A percentile compares a stretch with the other conserved stretches of the same genome.
phyloP scores from a whole-genome alignment of 2,888 invertebrate species.

The Hymenopus coronatus region DNA sequence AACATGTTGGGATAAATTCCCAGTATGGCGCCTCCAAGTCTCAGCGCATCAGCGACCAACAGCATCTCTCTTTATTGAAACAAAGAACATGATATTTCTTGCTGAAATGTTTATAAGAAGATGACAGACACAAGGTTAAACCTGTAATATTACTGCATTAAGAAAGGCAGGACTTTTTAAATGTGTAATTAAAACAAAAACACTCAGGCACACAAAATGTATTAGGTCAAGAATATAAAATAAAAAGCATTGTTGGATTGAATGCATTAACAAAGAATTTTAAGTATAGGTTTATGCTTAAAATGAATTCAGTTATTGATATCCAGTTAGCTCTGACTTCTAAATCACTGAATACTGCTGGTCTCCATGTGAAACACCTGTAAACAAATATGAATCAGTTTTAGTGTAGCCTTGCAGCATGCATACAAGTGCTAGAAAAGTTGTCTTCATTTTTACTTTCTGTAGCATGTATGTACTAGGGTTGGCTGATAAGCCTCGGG shows the following conservation, averaged over 20 bases:
- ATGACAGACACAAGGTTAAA: too few relatives aligned
- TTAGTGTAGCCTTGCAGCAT: too few relatives aligned
- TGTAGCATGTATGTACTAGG: too few relatives aligned
- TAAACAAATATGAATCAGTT: too few relatives aligned
- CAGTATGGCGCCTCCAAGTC: constrained; percentile 91
- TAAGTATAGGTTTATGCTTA: too few relatives aligned
- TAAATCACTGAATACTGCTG: not conserved
- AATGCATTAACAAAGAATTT: not conserved
- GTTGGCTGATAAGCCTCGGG: too few relatives aligned
- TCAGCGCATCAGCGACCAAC: constrained; percentile 88
- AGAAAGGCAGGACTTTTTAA: too few relatives aligned
- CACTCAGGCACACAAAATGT: too few relatives aligned
- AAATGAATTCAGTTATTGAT: not conserved
- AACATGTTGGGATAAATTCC: constrained; percentile 93
- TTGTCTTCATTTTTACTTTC: too few relatives aligned
- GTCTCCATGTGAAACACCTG: not conserved
- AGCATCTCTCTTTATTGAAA: constrained; percentile 67
- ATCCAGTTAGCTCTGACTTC: not conserved
- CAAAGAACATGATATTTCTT: not conserved
- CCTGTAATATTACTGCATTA: too few relatives aligned
- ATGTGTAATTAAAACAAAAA: not conserved
- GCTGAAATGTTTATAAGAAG: too few relatives aligned
- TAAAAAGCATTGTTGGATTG: not conserved
- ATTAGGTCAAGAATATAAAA: not conserved
- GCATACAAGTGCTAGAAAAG: too few relatives aligned